phyloP scores from a whole-genome alignment of 1,140 invertebrate species.

The Conopomorpha cramerella region DNA sequence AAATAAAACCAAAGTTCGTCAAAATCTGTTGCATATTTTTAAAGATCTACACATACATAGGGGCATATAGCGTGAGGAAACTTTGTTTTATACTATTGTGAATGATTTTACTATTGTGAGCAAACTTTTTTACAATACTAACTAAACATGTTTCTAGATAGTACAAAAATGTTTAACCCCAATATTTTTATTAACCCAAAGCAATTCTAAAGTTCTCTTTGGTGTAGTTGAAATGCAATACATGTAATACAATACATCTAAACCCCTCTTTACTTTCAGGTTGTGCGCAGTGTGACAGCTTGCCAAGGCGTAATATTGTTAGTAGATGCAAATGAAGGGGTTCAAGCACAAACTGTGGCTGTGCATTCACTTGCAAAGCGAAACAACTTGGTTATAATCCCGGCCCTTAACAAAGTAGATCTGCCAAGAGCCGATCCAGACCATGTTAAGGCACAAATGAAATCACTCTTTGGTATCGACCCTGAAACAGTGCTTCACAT shows the following conservation, averaged over 20 bases:
- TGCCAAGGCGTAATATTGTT: slow-evolving; percentile 95
- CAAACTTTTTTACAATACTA: no score
- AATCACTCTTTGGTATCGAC: slow-evolving; percentile 85
- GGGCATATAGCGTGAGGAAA: no score
- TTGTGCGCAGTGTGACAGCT: slow-evolving; percentile 82
- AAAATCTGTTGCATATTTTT: no score
- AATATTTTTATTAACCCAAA: no score
- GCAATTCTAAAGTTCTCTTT: background rate
- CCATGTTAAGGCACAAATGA: slow-evolving; percentile 76
- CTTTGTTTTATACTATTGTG: no score
- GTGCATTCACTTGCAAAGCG: slow-evolving; percentile 94
- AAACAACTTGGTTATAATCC: slow-evolving; percentile 82
- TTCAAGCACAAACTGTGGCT: slow-evolving; percentile 97
- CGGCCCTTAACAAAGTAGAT: slow-evolving; percentile 97
- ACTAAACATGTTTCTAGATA: no score
- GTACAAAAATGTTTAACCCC: no score
- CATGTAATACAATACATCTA: background rate
- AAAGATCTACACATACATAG: no score
- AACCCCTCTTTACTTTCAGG: slow-evolving; percentile 33
- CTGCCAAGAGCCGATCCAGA: slow-evolving; percentile 89
- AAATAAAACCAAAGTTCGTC: no score
- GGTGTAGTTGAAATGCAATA: background rate
- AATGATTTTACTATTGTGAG: no score
- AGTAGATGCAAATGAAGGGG: slow-evolving; percentile 95
- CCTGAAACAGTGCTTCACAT: slow-evolving; percentile 65